Base-by-base conservation (phyloP, 2,113 vertebrate genomes). In the Monarcha castaneiventris region DNA sequence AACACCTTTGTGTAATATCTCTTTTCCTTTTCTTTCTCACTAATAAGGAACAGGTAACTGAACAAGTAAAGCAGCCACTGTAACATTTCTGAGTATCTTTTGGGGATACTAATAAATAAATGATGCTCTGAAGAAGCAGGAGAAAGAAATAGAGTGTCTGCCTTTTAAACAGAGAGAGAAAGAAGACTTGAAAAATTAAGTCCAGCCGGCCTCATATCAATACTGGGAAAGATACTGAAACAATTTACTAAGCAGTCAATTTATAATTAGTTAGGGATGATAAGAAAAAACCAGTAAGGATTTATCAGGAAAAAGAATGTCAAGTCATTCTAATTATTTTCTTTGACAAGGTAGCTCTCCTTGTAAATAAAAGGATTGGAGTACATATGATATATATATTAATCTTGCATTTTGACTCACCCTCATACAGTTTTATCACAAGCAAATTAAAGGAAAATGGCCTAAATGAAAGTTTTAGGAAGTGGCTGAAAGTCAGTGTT, bases 141-240 rank as follows among this genome's bases (percentile, higher is more conserved):
- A 71, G 55, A 71, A 84, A 89, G 81, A 87, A 94, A 91, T 68
- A 48, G 5, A 35, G 7, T 46, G 26, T 63, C 44, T 84, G 19
- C 39, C 68, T 94, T 76, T 87, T 49, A 82, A 87, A 39, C 6
- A 72, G 29, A 76, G 63, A 72, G 39, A 76, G 69, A 86, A 89
- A 71, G 72, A 71, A 63, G 58, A 43, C 49, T 78, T 95, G 93
- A 96, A 93, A 94, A 95, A 94, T 95, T 72, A 87, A 54, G 54
- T 78, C 91, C 93, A 93, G 89, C 71, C 91, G 93, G 81, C 62
- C 54, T 89, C 44, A 67, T 91, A 92, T 96, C 95, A 95, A 87
- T 95, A 84, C n/a, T 51, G 61, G 13, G 77, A 87, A 91, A 94
- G 93, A 93, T 91, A 96, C 29, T 46, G 91, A 84, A 95, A 33